Evolutionary conservation across 2,113 vertebrate species (phyloP).

Genomic region (Suricata suricatta): DNA sequence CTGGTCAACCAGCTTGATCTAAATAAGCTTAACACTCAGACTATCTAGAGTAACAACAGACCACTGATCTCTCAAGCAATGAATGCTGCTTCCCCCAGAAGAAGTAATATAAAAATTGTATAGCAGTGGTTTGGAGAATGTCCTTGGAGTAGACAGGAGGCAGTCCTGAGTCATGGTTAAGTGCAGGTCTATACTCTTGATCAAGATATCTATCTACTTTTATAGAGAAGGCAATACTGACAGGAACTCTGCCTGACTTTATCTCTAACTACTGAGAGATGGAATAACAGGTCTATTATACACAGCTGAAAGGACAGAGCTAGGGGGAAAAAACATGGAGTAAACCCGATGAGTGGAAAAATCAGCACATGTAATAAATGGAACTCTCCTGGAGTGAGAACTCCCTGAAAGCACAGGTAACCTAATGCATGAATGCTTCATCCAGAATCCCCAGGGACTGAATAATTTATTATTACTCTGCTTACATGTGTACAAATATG

Average conservation of each 20-base stretch:
- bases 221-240: not conserved
- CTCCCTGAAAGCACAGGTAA: not conserved
- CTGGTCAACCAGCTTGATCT: conserved; percentile 27
- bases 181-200: not conserved
- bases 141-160: not conserved
- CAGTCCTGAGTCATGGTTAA: not conserved
- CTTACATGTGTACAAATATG: not conserved
- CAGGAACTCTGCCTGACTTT: not conserved
- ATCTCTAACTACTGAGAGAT: not conserved
- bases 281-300: not conserved
- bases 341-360: not conserved
- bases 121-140: not conserved
- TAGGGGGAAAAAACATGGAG: not conserved
- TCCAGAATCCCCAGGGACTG: not conserved
- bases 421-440: not conserved
- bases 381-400: not conserved
- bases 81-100: not conserved
- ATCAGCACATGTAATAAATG: not conserved
- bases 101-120: not conserved
- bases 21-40: not conserved
- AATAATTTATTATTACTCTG: not conserved
- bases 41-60: conserved; percentile 21
- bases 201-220: not conserved
- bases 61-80: conserved; percentile 3
- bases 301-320: not conserved